Conservation (phyloP, 2,888 invertebrate genomes). For the Agapostemon virescens region DNA sequence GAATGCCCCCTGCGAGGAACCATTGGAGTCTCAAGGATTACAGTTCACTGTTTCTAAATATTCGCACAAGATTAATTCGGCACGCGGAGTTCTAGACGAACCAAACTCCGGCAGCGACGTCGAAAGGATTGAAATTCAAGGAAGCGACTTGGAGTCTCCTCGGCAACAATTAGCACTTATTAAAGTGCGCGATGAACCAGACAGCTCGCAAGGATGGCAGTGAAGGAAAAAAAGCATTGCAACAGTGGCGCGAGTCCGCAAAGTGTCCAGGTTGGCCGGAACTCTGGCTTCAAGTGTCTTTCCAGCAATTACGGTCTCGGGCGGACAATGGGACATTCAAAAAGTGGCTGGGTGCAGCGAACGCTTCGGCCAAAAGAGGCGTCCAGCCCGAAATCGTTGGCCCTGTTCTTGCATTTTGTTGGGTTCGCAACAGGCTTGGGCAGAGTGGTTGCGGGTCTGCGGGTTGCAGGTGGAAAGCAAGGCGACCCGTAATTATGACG, state of each 20-base stretch:
- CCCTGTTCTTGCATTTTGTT: conserved; percentile 7
- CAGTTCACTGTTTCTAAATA: too few relatives aligned
- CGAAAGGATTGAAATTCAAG: not conserved
- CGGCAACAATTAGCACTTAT: not conserved
- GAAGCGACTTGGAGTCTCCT: not conserved
- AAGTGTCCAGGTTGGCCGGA: not conserved
- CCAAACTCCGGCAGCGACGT: not conserved
- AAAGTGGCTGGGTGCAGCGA: conserved; percentile 13
- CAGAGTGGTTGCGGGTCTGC: not conserved
- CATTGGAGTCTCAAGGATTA: too few relatives aligned
- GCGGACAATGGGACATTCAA: conserved; percentile 19
- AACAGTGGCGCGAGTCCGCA: not conserved
- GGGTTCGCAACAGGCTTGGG: conserved; percentile 2
- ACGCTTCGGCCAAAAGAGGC: not conserved
- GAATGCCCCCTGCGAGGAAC: too few relatives aligned
- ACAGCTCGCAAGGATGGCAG: not conserved
- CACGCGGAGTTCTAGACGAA: too few relatives aligned
- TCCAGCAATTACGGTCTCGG: conserved; percentile 17
- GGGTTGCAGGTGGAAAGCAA: conserved; percentile 35
- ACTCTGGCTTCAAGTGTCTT: not conserved
- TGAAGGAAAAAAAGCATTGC: not conserved
- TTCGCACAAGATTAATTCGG: too few relatives aligned
- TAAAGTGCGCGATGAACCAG: not conserved
- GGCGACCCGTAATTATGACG: conserved; percentile 65
- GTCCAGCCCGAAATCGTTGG: conserved; percentile 11